Evolutionary conservation across 1,140 invertebrate genomes (phyloP), one percentile per base, ranked within the genome.

Genomic region (Agrypnia vestita): DNA sequence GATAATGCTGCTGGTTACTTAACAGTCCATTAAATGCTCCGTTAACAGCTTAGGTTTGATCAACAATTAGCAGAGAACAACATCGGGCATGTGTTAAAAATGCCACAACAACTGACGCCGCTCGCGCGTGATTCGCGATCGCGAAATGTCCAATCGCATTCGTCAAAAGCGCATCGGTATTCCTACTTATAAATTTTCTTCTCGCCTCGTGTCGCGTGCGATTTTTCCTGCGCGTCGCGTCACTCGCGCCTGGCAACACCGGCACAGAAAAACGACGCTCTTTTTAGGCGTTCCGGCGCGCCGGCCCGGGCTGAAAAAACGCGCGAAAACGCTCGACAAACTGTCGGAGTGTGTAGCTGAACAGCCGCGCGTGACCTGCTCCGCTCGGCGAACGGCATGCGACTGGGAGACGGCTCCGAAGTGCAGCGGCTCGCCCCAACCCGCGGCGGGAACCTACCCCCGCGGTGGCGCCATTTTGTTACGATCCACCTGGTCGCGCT

Each of bases 201-300:
- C n/a, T n/a, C n/a, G n/a, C n/a, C n/a, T n/a, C n/a, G n/a, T n/a
- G n/a, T n/a, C n/a, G n/a, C n/a, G n/a, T n/a, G 47, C 59, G 12
- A 62, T 62, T 21, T 53, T 47, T 13, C 46, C 47, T 51, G 49
- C 47, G 67, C 67, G 17, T 15, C 64, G 64, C 64, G 47, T n/a
- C 67, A 71, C 67, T 71, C 67, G 49, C 67, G 67, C 67, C n/a
- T 51, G 35, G 10, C 17, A 46, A 47, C 19, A 25, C 17, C 0
- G 46, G 47, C 17, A 71, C 10, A 71, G 49, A 71, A 71, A 71
- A 71, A 25, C 67, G 67, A 71, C 47, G 67, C 67, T 71, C 49
- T 43, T 25, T 64, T 43, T 13, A 25, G 61, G 61, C 61, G 61
- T 43, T 64, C 67, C 44, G 67, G 67, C 67, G 67, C 67, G 67